Conservation (phyloP, 2,797 vertebrate species). For the Miichthys miiuy region DNA sequence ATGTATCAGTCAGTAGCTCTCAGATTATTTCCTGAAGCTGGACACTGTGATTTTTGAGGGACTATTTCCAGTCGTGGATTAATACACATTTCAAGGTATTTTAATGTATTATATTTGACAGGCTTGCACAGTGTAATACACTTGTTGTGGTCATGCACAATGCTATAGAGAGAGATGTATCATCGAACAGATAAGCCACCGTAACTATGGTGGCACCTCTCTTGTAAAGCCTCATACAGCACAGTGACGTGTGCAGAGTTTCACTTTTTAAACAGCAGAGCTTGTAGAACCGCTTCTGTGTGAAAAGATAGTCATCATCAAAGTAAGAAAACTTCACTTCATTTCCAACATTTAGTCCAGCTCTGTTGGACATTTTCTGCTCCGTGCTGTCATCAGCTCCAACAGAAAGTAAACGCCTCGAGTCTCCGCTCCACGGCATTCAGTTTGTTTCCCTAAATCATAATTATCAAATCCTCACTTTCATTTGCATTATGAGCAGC, state of each 20-base stretch:
- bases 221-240: fast-evolving
- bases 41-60: neutral
- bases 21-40: neutral
- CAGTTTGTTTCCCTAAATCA: neutral
- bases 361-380: neutral
- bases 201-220: neutral
- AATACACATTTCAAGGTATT: neutral
- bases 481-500: neutral
- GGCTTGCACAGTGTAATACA: neutral
- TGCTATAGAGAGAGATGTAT: too few species aligned
- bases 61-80: neutral
- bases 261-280: neutral
- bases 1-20: neutral
- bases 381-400: neutral
- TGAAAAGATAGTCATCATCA: neutral
- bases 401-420: neutral
- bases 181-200: too few species aligned
- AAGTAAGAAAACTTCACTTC: neutral
- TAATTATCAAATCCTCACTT: slow-evolving; percentile 4
- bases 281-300: neutral
- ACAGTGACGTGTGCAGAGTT: neutral
- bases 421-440: neutral
- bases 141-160: too few species aligned
- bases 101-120: neutral
- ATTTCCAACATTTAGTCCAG: neutral